Percentiles rank a stretch among this genome's conserved stretches.
Conservation (phyloP, 1,140 invertebrate genomes). For the Diorhabda sublineata region DNA sequence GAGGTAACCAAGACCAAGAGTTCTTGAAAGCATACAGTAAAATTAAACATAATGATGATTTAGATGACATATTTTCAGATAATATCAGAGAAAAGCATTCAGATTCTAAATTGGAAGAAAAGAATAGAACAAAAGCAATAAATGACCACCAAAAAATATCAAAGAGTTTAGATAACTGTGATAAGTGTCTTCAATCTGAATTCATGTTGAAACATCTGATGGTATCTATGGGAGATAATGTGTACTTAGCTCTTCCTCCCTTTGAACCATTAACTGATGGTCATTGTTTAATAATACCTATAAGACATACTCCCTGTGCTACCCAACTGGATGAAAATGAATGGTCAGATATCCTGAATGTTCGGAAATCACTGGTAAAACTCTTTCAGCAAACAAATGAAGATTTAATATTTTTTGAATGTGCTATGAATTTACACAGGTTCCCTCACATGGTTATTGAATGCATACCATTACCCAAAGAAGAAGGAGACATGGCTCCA, state of each 20-base stretch:
- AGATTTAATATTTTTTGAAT: constrained; percentile 91
- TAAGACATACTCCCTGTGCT: constrained; percentile 71
- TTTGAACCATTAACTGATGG: constrained; percentile 75
- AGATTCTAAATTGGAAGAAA: constrained; percentile 58
- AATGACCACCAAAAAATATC: constrained; percentile 65
- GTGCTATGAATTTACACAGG: constrained; percentile 55
- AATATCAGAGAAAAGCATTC: constrained; percentile 62
- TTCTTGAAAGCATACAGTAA: constrained; percentile 72
- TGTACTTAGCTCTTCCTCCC: constrained; percentile 77
- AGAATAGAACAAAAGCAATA: constrained; percentile 66
- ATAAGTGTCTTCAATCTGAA: constrained; percentile 75
- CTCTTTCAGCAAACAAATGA: constrained; percentile 72
- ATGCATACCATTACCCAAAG: constrained; percentile 81
- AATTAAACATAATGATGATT: constrained; percentile 67
- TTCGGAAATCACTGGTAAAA: constrained; percentile 68
- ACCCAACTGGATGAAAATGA: constrained; percentile 90
- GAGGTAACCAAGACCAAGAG: constrained; percentile 75
- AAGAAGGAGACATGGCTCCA: constrained; percentile 78
- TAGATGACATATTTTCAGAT: constrained; percentile 85
- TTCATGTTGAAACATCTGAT: constrained; percentile 85
- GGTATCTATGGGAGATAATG: constrained; percentile 72
- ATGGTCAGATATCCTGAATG: constrained; percentile 80
- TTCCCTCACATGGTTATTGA: constrained; percentile 84
- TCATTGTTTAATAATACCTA: constrained; percentile 86
- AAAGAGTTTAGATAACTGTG: constrained; percentile 73